Conservation (phyloP, 2,113 vertebrate species). For the Anguilla japonica region DNA sequence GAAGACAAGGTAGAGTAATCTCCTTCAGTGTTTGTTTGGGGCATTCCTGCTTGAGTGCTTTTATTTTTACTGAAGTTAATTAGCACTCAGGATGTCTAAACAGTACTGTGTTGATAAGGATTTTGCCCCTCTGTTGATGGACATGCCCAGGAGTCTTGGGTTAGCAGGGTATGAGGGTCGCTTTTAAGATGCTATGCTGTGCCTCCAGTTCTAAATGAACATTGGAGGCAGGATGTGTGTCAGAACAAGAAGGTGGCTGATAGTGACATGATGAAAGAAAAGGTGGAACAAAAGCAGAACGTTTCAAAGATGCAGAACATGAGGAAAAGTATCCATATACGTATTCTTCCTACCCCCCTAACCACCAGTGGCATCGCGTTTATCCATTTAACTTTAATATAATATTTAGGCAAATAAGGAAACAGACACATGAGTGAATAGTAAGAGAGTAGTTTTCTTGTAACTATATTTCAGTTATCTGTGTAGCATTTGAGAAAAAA, state of each 20-base stretch:
- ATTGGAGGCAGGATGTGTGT: not conserved
- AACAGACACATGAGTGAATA: constrained; percentile 5
- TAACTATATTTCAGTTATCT: not conserved
- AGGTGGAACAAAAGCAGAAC: not conserved
- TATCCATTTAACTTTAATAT: constrained; percentile 6
- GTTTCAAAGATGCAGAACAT: constrained; percentile 7
- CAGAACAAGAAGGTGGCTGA: not conserved
- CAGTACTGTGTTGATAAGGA: not conserved
- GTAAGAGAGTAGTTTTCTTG: not conserved
- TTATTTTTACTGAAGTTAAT: not conserved
- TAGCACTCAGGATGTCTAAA: not conserved
- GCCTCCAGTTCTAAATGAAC: not conserved
- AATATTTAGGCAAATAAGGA: not conserved
- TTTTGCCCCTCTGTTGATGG: not conserved
- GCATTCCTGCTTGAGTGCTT: not conserved
- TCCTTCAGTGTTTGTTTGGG: not conserved
- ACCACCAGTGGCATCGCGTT: constrained; percentile 20
- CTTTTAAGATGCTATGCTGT: not conserved
- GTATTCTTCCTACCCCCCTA: not conserved
- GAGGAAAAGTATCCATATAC: not conserved
- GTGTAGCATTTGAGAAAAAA: not conserved
- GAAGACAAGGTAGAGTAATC: not conserved
- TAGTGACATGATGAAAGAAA: not conserved
- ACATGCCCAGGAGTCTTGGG: not conserved
- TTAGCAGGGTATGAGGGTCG: not conserved